These are phyloP conservation scores for Eurosta solidaginis DNA, from an alignment of 1,140 invertebrate species.

Conservation along the genomic window DNA sequence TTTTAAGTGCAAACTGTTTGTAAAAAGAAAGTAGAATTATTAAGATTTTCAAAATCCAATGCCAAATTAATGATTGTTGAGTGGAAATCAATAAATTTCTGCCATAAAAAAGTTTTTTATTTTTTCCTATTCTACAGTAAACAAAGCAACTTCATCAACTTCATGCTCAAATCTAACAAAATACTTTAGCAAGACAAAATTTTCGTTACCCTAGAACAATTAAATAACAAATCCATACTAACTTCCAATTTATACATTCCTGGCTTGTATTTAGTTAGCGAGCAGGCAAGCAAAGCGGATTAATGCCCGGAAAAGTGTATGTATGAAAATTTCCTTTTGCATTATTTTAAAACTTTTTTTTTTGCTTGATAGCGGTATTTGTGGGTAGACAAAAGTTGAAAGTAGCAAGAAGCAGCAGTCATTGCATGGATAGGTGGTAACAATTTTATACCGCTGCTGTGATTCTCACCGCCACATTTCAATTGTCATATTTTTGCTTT, in stretches of 20 bases:
- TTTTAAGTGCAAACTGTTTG: background rate
- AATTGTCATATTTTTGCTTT: background rate
- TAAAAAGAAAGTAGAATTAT: background rate
- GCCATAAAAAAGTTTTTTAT: background rate
- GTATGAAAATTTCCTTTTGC: slow-evolving; percentile 31
- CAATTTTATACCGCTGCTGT: background rate
- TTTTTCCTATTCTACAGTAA: background rate
- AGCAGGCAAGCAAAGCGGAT: slow-evolving; percentile 34
- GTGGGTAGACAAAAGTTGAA: background rate
- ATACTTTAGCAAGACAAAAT: slow-evolving; percentile 22
- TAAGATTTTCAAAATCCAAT: background rate
- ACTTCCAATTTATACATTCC: background rate
- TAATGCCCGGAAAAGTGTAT: slow-evolving; percentile 35
- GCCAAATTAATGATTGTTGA: slow-evolving; percentile 21
- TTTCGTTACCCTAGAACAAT: background rate
- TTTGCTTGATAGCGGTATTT: background rate
- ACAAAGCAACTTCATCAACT: slow-evolving; percentile 21
- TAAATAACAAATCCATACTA: background rate
- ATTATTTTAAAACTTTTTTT: slow-evolving; percentile 34
- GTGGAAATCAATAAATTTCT: slow-evolving; percentile 13
- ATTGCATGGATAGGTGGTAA: background rate
- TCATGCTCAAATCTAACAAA: background rate
- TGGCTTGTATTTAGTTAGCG: background rate
- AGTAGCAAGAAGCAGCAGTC: background rate
- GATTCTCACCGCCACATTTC: too few relatives aligned